Percentiles rank a stretch among this genome's conserved stretches.
Conservation (phyloP, 2,113 vertebrate species). For the Mola mola region DNA sequence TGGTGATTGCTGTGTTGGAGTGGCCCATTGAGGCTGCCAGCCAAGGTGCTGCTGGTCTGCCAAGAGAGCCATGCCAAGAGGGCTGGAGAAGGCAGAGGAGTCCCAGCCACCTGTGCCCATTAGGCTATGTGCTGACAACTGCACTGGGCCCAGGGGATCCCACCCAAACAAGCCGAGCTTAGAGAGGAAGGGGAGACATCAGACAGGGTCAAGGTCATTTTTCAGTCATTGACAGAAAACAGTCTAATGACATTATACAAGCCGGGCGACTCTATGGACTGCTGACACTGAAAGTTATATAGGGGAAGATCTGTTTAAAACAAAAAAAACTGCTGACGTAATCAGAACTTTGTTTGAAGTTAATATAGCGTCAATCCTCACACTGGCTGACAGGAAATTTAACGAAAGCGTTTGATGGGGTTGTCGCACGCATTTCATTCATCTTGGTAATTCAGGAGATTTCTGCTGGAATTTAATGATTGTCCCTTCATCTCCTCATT, state of each 20-base stretch:
- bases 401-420: slow-evolving; percentile 36
- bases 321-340: slow-evolving; percentile 20
- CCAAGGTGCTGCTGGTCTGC: slow-evolving; percentile 65
- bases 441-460: slow-evolving; percentile 63
- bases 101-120: slow-evolving; percentile 75
- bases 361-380: slow-evolving; percentile 17
- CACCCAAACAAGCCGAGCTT: slow-evolving; percentile 55
- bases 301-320: slow-evolving; percentile 9
- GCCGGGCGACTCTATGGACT: slow-evolving; percentile 30
- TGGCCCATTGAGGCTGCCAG: slow-evolving; percentile 51
- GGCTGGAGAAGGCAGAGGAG: slow-evolving; percentile 56
- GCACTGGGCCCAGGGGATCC: slow-evolving; percentile 58
- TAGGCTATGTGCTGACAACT: slow-evolving; percentile 72
- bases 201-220: slow-evolving; percentile 56
- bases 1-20: slow-evolving; percentile 69
- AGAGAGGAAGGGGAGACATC: slow-evolving; percentile 32
- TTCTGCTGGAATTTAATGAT: slow-evolving; percentile 71
- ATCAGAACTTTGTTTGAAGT: slow-evolving; percentile 41
- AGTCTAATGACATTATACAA: slow-evolving; percentile 37
- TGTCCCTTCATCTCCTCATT: slow-evolving; percentile 67
- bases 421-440: slow-evolving; percentile 54
- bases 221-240: slow-evolving; percentile 44
- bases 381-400: slow-evolving; percentile 5
- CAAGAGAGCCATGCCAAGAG: slow-evolving; percentile 63
- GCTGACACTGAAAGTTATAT: slow-evolving; percentile 37